phyloP scores from a whole-genome alignment of 2,113 vertebrate species.

The Onychorhynchus coronatus region DNA sequence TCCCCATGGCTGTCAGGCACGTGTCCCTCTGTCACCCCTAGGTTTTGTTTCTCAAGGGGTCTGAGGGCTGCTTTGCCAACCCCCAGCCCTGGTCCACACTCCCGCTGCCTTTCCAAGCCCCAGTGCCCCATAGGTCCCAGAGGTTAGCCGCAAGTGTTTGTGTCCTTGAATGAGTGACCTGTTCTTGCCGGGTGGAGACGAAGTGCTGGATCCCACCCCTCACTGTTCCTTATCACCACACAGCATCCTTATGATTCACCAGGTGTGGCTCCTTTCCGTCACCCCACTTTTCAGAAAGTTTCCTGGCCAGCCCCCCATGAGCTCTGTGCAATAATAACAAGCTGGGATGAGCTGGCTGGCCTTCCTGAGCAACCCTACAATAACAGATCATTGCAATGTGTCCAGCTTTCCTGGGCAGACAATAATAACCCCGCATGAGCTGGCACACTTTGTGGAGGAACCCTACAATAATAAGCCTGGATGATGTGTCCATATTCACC shows the following conservation, averaged over 20 bases:
- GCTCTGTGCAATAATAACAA: constrained; percentile 37
- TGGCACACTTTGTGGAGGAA: not conserved
- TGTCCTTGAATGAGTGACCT: not conserved
- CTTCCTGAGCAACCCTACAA: constrained; percentile 50
- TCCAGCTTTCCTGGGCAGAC: constrained; percentile 53
- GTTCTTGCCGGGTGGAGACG: not conserved
- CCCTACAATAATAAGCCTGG: constrained; percentile 19
- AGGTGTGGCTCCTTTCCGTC: constrained; percentile 63
- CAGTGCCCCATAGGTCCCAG: not conserved
- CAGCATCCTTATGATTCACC: constrained; percentile 65
- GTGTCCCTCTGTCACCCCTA: not conserved
- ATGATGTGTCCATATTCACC: not conserved
- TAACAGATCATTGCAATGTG: constrained; percentile 16
- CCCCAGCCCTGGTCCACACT: not conserved
- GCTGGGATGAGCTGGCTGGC: constrained; percentile 37
- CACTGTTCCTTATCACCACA: not conserved
- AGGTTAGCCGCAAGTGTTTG: not conserved
- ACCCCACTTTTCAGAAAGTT: constrained; percentile 56
- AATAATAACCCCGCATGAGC: constrained; percentile 53
- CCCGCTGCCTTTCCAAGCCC: not conserved
- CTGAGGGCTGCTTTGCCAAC: not conserved
- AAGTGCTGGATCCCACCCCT: constrained; percentile 31
- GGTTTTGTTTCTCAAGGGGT: not conserved
- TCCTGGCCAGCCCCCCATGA: constrained; percentile 20
- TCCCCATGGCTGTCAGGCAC: not conserved